Base-by-base conservation (phyloP, 2,113 vertebrate genomes). In the Struthio camelus region DNA sequence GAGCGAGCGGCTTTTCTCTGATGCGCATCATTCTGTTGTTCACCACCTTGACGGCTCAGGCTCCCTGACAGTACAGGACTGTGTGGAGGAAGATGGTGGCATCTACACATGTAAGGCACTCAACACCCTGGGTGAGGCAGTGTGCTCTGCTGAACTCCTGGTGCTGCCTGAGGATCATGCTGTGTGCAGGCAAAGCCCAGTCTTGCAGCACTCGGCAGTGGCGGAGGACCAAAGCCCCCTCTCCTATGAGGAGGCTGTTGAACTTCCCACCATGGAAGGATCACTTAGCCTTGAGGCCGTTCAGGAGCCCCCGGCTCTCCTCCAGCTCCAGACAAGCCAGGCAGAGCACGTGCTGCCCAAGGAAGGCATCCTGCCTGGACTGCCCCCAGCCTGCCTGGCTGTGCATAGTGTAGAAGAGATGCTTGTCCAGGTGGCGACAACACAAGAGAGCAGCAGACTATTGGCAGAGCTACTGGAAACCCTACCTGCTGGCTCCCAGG, bases 41-140 rank as follows among this genome's bases (percentile, higher is more conserved):
- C 96, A 98, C 61, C 98, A 97, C 40, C 80, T 97, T 4, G 98
- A 98, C 3, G 98, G 99, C 15, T 99, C 98, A 0, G 99, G 99
- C 12, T 99, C 97, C 14, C 96, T 99, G 38, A 98, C 97, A 0
- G 97, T 99, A 58, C 92, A 93, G 40, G 91, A 96, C 23, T 98
- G 98, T 46, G 80, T 96, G 91, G 90, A 96, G 34, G 97, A 98
- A 42, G 98, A 99, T 36, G 71, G 97, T 10, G 99, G 98, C 8
- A 62, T 98, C 61, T 99, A 99, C 44, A 94, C 92, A 0, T 99
- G 99, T 87, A 98, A 93, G 91, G 99, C 98, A 1, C 76, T 96
- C 81, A 99, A 98, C 28, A 24, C 65, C 12, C 95, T 98, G 65
- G 99, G 99, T 0, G 97, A 99, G 82, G 97, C 97, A 13, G 95